Base-by-base conservation (phyloP, 2,888 invertebrate species). In the Eueremaeus valkanovi region DNA sequence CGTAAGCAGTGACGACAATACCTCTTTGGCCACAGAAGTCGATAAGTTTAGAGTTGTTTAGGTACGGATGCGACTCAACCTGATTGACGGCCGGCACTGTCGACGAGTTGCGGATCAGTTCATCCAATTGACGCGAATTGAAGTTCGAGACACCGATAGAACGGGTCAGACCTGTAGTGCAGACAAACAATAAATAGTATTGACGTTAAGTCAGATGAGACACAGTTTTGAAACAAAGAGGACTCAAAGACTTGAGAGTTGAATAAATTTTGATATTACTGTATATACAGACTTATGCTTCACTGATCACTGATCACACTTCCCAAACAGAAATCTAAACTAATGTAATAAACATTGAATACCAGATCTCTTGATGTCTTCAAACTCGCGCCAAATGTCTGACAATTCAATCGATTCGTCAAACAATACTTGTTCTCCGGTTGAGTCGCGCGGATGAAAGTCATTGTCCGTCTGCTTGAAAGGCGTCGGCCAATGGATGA, bases 121-220 rank as follows among this genome's bases (percentile, higher is more conserved):
- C n/a, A n/a, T n/a, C n/a, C n/a, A 94, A 86, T 84, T 95, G 95
- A 29, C 86, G 85, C 40, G 84, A 85, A 82, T 90, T 93, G 82
- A 93, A 89, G 83, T 95, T 95, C 0, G 93, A 95, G 3, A 95
- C 82, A 0, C 95, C 95, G 80, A 95, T 91, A 13, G 92, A 87
- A 81, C 88, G 90, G 0, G 90, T 85, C 27, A 88, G 85, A 0
- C 92, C 92, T 0, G 85, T n/a, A n/a, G n/a, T 13, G 21, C 16
- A 36, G 21, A 21, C n/a, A n/a, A n/a, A n/a, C n/a, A n/a, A n/a
- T n/a, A n/a, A n/a, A n/a, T n/a, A n/a, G n/a, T n/a, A n/a, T n/a
- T n/a, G n/a, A n/a, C n/a, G n/a, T n/a, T n/a, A n/a, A n/a, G n/a
- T n/a, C n/a, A n/a, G n/a, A n/a, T n/a, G n/a, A n/a, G n/a, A n/a